Evolutionary conservation across 1,140 invertebrate species (phyloP), one percentile per base, ranked within the genome.

Genomic region (Ceratina australensis): DNA sequence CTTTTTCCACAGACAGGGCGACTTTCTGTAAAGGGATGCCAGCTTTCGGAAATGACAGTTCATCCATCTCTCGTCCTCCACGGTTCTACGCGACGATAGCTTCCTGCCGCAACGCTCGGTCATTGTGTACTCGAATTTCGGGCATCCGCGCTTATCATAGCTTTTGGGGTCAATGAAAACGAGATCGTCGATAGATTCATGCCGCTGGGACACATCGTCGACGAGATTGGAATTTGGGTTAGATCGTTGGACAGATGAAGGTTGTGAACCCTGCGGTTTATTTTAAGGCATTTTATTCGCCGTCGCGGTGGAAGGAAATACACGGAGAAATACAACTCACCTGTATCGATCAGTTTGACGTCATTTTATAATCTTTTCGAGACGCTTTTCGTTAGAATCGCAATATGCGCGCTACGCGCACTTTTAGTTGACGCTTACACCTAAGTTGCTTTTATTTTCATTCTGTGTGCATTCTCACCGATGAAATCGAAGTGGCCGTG

Each of bases 1-100:
- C 42, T 83, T 84, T 54, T 87, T 83, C 86, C 88, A 88, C 1
- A 88, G 82, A 42, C 86, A 85, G 2, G 81, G 57, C 1, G 82
- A 64, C 15, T 57, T 80, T 15, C 66, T 68, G 64, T 86, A 87
- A 4, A 87, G 77, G 20, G 61, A 66, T 2, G 80, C 76, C 50
- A 89, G 66, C 50, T 78, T 79, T 24, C 79, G 66, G 42, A 85
- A 79, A 24, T 86, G 59, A 18, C 65, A 22, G 13, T 81, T 56
- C 4, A 73, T 73, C 88, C 87, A 89, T 80, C 64, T 57, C 28
- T 66, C 47, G 2, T 56, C 24, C 47, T 68, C 26, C 2, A 64
- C 56, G 20, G 16, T 71, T 59, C 18, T 67, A 50, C 20, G n/a
- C 3, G 61, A 13, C n/a, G 16, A 20, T 42, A 42, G 33, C 24